These are phyloP conservation scores for Scolopax rusticola DNA, from an alignment of 2,797 vertebrate genomes.

Conservation along the genomic window DNA sequence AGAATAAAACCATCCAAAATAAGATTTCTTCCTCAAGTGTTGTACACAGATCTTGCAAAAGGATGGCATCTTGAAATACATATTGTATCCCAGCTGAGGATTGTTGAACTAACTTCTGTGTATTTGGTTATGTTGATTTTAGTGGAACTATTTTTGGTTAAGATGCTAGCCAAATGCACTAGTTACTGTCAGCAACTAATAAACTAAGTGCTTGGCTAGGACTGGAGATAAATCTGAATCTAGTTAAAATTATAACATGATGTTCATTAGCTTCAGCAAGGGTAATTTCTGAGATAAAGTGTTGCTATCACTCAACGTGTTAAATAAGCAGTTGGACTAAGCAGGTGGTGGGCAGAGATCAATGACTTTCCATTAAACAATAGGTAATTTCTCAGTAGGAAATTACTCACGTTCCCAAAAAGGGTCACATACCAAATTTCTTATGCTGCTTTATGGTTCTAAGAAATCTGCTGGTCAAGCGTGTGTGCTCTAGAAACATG, in stretches of 20 bases:
- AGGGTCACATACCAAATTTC: neutral
- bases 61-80: neutral
- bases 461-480: neutral
- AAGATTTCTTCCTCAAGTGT: neutral
- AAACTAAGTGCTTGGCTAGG: neutral
- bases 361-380: constrained; percentile 64
- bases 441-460: neutral
- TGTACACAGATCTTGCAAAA: neutral
- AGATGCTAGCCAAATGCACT: constrained; percentile 6
- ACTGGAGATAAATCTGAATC: constrained; percentile 61
- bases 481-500: neutral
- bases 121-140: constrained; percentile 3
- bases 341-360: constrained; percentile 67
- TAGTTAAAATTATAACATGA: constrained; percentile 66
- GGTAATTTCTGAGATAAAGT: constrained; percentile 66
- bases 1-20: neutral
- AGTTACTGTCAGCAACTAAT: constrained; percentile 48
- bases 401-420: constrained; percentile 31
- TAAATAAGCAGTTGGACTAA: constrained; percentile 72
- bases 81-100: neutral
- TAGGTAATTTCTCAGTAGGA: constrained; percentile 64
- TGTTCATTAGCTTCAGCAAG: constrained; percentile 73
- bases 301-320: constrained; percentile 48
- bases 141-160: neutral
- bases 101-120: neutral